Evolutionary conservation across 2,797 vertebrate genomes (phyloP).

Genomic region (Rallus crepitans): DNA sequence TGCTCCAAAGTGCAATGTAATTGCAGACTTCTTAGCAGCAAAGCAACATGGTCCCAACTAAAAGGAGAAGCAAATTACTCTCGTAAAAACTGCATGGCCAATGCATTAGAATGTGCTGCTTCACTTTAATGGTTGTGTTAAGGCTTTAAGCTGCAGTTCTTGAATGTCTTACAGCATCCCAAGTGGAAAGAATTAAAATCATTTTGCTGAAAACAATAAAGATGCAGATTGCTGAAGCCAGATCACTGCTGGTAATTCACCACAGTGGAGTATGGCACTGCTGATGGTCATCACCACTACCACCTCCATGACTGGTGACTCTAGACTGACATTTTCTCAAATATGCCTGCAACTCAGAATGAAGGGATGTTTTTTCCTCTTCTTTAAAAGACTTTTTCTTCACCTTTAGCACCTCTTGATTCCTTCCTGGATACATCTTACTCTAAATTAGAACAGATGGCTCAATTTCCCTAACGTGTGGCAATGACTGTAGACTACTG

Average conservation of each 20-base stretch:
- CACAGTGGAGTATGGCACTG: background rate
- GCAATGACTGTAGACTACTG: background rate
- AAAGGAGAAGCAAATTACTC: conserved; percentile 58
- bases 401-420: background rate
- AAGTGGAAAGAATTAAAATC: background rate
- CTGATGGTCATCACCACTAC: background rate
- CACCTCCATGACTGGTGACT: background rate
- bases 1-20: conserved; percentile 43
- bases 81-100: background rate
- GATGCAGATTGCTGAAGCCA: background rate
- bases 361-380: background rate
- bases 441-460: conserved; percentile 3
- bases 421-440: background rate
- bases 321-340: background rate
- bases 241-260: background rate
- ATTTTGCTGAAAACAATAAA: background rate
- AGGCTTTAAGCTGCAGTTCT: background rate
- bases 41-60: conserved; percentile 36
- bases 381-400: background rate
- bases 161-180: background rate
- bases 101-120: conserved; percentile 29
- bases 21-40: conserved; percentile 56
- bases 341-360: background rate
- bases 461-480: background rate
- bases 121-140: conserved; percentile 18